Evolutionary conservation across 2,797 vertebrate genomes (phyloP).

Genomic region (Miichthys miiuy): DNA sequence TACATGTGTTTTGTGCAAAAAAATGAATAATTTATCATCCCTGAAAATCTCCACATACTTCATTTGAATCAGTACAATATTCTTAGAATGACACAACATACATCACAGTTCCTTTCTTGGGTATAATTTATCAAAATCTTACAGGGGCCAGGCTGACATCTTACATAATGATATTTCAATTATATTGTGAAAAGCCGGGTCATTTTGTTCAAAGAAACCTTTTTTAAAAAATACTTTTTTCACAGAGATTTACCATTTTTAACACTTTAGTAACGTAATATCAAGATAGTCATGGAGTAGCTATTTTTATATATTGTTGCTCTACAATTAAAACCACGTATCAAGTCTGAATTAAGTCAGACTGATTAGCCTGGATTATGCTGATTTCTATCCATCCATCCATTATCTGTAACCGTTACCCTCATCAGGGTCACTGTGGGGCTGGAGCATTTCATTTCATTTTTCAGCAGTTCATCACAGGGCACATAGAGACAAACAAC

Average conservation of each 20-base stretch:
- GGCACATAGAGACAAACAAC: too few relatives aligned
- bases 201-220: not conserved
- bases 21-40: not conserved
- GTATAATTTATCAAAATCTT: not conserved
- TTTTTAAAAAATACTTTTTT: not conserved
- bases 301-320: not conserved
- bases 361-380: too few relatives aligned
- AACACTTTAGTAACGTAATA: not conserved
- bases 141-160: not conserved
- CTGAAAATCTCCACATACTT: slow-evolving; percentile 1
- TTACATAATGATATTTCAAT: not conserved
- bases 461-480: too few relatives aligned
- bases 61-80: not conserved
- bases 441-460: too few relatives aligned
- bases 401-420: too few relatives aligned
- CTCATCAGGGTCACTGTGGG: too few relatives aligned
- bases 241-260: not conserved
- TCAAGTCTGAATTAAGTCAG: too few relatives aligned
- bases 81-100: slow-evolving; percentile 1
- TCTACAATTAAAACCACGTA: too few relatives aligned
- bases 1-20: not conserved
- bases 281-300: not conserved
- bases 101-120: not conserved
- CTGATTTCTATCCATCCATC: too few relatives aligned
- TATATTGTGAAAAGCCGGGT: not conserved